A percentile compares a stretch with the other conserved stretches of the same genome.
Evolutionary conservation across 2,888 invertebrate genomes (phyloP).

Genomic region (Embidobia sp.): DNA sequence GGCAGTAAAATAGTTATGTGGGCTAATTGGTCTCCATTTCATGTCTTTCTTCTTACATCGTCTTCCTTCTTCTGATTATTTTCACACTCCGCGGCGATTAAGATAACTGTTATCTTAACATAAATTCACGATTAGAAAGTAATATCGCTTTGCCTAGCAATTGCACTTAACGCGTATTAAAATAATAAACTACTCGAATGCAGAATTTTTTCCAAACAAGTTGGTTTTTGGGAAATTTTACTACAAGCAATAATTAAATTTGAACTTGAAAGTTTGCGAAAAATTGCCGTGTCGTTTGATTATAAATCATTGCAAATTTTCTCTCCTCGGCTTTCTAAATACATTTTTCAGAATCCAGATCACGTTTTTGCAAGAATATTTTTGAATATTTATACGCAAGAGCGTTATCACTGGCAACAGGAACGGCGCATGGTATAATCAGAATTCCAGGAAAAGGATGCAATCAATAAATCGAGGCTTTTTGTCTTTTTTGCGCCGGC

Average conservation of each 20-base stretch:
- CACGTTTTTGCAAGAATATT: neutral
- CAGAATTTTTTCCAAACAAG: too few species aligned
- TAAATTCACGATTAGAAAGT: constrained; percentile 19
- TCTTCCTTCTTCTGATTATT: constrained; percentile 44
- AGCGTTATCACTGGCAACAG: neutral
- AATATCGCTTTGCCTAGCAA: constrained; percentile 17
- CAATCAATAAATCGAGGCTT: constrained; percentile 40
- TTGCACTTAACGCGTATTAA: too few species aligned
- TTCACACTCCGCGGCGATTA: constrained; percentile 38
- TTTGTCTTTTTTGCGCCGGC: constrained; percentile 14
- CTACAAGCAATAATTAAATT: too few species aligned
- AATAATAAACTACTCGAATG: too few species aligned
- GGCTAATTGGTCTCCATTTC: constrained; percentile 74
- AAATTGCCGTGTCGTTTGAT: too few species aligned
- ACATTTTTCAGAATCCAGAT: too few species aligned
- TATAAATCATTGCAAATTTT: too few species aligned
- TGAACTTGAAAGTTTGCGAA: too few species aligned
- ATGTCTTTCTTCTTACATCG: constrained; percentile 50
- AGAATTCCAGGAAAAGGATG: constrained; percentile 9
- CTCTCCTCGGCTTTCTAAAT: too few species aligned
- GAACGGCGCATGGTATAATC: too few species aligned
- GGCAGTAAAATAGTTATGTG: constrained; percentile 73
- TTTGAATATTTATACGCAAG: neutral
- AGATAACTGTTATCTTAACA: constrained; percentile 46
- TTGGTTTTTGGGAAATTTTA: too few species aligned